A percentile compares a stretch with the other conserved stretches of the same genome.
phyloP scores from a whole-genome alignment of 2,113 vertebrate genomes.

The Hassar affinis region DNA sequence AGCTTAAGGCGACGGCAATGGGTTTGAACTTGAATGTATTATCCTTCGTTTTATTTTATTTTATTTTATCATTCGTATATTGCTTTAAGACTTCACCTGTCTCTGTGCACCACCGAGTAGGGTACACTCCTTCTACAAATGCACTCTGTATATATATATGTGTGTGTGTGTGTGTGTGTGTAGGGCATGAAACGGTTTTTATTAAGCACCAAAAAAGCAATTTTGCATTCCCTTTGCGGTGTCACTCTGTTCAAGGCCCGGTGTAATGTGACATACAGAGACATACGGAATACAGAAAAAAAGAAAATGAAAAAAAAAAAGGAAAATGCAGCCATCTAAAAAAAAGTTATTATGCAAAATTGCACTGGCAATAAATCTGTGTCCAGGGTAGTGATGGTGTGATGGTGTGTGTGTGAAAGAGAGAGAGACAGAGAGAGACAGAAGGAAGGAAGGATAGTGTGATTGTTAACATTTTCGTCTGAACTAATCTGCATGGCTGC shows the following conservation, averaged over 20 bases:
- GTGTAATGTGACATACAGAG: slow-evolving; percentile 29
- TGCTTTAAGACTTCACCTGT: background rate
- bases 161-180: slow-evolving; percentile 50
- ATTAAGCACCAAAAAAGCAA: slow-evolving; percentile 70
- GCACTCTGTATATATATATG: slow-evolving; percentile 35
- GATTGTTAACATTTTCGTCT: slow-evolving; percentile 24
- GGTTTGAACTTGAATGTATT: no score
- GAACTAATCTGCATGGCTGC: slow-evolving; percentile 43
- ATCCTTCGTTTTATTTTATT: background rate
- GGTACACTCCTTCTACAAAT: slow-evolving; percentile 42
- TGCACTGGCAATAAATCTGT: slow-evolving; percentile 65
- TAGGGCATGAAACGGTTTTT: slow-evolving; percentile 69
- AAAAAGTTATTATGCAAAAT: slow-evolving; percentile 72
- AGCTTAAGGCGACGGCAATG: no score
- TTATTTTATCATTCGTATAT: background rate
- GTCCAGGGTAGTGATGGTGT: slow-evolving; percentile 18
- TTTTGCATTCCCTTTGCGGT: slow-evolving; percentile 66
- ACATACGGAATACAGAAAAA: slow-evolving; percentile 45
- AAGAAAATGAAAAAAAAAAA: slow-evolving; percentile 47
- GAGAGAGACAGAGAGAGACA: slow-evolving; percentile 18
- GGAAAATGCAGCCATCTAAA: slow-evolving; percentile 64
- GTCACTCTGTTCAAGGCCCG: slow-evolving; percentile 59
- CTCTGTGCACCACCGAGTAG: background rate
- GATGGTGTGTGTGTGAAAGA: slow-evolving; percentile 21
- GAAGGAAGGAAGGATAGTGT: slow-evolving; percentile 6